Evolutionary conservation across 2,113 vertebrate genomes (phyloP).

Genomic region (Marmota monax): DNA sequence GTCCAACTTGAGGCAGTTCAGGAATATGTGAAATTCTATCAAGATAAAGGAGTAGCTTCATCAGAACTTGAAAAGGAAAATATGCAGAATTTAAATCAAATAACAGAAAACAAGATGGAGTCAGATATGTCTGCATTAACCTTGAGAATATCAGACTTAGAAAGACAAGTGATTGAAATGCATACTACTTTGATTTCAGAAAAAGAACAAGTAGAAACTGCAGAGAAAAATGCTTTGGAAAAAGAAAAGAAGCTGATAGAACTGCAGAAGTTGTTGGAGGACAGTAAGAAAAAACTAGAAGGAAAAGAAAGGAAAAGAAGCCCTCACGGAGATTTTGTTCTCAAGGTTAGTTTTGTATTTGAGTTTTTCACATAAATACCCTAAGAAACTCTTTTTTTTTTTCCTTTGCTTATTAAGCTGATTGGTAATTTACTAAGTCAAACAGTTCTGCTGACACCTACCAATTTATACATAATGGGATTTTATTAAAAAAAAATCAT

Average conservation of each 20-base stretch:
- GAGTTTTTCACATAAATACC: not conserved
- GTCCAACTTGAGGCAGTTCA: constrained; percentile 92
- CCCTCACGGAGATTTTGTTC: constrained; percentile 6
- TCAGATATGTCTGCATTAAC: constrained; percentile 87
- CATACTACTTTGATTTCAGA: constrained; percentile 90
- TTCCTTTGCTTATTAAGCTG: constrained; percentile 26
- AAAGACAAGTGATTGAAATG: constrained; percentile 89
- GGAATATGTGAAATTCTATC: constrained; percentile 80
- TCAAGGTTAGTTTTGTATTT: constrained; percentile 61
- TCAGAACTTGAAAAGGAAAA: constrained; percentile 64
- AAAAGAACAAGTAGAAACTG: constrained; percentile 90
- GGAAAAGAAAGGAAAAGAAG: constrained; percentile 61
- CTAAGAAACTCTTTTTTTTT: not conserved
- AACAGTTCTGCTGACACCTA: constrained; percentile 12
- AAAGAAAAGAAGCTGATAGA: constrained; percentile 91
- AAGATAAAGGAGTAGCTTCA: constrained; percentile 47
- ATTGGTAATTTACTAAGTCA: constrained; percentile 43
- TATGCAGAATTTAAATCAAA: constrained; percentile 1
- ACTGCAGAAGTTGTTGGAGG: constrained; percentile 89
- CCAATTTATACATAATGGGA: not conserved
- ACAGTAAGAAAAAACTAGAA: constrained; percentile 81
- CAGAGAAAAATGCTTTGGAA: constrained; percentile 90
- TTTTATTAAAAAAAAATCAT: constrained; percentile 56
- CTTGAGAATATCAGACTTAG: constrained; percentile 90
- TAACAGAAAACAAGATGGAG: constrained; percentile 66